Evolutionary conservation across 2,797 vertebrate genomes (phyloP).

Genomic region (Spea hammondii): DNA sequence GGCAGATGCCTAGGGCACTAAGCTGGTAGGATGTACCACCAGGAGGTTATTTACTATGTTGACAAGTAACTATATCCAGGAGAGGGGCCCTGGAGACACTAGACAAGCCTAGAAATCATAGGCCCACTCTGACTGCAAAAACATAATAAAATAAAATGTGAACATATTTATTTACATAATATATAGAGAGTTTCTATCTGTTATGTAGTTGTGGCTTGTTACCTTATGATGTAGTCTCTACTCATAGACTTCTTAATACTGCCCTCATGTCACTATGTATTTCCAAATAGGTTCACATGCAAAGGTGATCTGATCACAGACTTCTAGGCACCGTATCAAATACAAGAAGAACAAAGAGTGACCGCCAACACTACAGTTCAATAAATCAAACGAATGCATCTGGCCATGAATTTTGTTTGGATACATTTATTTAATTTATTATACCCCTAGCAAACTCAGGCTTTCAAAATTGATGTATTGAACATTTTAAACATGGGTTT

Average conservation of each 20-base stretch:
- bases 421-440: slow-evolving; percentile 44
- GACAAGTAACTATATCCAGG: too few species aligned
- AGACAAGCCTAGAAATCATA: too few species aligned
- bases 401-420: slow-evolving; percentile 40
- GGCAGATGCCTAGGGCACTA: too few species aligned
- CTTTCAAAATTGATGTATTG: slow-evolving; percentile 21
- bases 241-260: neutral
- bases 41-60: too few species aligned
- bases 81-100: too few species aligned
- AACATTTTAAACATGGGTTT: slow-evolving; percentile 18
- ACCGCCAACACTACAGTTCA: slow-evolving; percentile 22
- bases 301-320: slow-evolving; percentile 14
- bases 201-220: neutral
- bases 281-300: slow-evolving; percentile 28
- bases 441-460: slow-evolving; percentile 17
- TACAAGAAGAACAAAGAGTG: slow-evolving; percentile 32
- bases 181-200: neutral
- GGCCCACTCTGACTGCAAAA: too few species aligned
- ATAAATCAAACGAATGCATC: slow-evolving; percentile 42
- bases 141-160: too few species aligned
- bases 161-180: too few species aligned
- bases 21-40: too few species aligned
- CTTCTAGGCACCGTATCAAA: slow-evolving; percentile 37
- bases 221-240: neutral
- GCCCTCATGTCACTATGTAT: neutral